These are phyloP conservation scores for Perca fluviatilis DNA, from an alignment of 2,113 vertebrate species.

Conservation along the genomic window DNA sequence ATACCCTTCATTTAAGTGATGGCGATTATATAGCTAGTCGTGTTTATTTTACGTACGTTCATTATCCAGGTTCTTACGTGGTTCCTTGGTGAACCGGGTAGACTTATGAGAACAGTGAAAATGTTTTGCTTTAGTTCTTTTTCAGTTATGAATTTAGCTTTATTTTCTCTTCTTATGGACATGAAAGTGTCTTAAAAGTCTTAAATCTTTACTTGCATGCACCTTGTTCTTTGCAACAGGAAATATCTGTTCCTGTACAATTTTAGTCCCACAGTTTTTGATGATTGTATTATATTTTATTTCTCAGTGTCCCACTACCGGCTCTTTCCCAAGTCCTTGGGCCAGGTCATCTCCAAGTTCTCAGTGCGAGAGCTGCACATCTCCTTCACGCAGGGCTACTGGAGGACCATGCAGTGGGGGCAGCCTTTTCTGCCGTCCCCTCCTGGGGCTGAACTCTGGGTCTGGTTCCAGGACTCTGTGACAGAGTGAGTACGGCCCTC, in stretches of 20 bases:
- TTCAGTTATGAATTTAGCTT: background rate
- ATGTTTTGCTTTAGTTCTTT: background rate
- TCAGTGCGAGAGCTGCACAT: slow-evolving; percentile 93
- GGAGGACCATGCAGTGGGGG: slow-evolving; percentile 94
- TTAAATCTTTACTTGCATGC: no score
- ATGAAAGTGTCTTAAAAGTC: background rate
- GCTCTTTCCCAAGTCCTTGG: slow-evolving; percentile 96
- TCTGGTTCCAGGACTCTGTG: slow-evolving; percentile 96
- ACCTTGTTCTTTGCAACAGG: background rate
- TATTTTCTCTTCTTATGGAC: background rate
- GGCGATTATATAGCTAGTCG: background rate
- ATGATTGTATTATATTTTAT: background rate
- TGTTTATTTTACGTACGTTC: background rate
- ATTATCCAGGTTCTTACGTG: background rate
- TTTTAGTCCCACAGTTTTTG: background rate
- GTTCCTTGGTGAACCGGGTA: background rate
- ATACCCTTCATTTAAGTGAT: no score
- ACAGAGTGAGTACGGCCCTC: slow-evolving; percentile 87
- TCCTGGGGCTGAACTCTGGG: slow-evolving; percentile 90
- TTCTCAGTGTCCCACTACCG: slow-evolving; percentile 93
- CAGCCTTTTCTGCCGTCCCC: slow-evolving; percentile 92
- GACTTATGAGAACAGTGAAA: background rate
- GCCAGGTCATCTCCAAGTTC: slow-evolving; percentile 94
- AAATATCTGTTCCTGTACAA: background rate
- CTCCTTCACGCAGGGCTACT: slow-evolving; percentile 92